A percentile compares a stretch with the other conserved stretches of the same genome.
Evolutionary conservation across 2,888 invertebrate species (phyloP).

Genomic region (Melolontha melolontha): DNA sequence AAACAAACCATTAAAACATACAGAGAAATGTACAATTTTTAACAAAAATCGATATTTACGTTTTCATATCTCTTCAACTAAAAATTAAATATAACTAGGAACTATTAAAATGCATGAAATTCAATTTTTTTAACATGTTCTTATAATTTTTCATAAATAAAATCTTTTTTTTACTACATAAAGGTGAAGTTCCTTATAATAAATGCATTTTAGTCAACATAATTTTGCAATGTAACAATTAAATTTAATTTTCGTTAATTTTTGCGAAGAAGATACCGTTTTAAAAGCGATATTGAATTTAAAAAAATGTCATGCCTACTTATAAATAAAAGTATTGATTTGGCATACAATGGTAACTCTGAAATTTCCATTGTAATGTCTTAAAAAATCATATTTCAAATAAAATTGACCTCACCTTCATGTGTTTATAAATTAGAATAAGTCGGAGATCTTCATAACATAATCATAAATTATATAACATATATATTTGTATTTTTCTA

Average conservation of each 20-base stretch:
- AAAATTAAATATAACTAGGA: conserved; percentile 41
- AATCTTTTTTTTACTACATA: background rate
- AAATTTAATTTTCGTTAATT: too few relatives aligned
- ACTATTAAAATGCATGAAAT: conserved; percentile 41
- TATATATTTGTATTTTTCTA: conserved; percentile 9
- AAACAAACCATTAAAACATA: background rate
- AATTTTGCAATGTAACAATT: too few relatives aligned
- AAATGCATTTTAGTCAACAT: too few relatives aligned
- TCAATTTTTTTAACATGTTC: conserved; percentile 1
- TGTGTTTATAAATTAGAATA: conserved; percentile 27
- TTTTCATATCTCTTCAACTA: conserved; percentile 14
- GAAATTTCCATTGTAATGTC: too few relatives aligned
- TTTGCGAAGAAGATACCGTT: too few relatives aligned
- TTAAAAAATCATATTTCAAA: too few relatives aligned
- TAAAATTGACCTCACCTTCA: too few relatives aligned
- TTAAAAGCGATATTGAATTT: too few relatives aligned
- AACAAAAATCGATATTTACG: conserved; percentile 34
- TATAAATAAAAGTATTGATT: too few relatives aligned
- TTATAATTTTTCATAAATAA: conserved; percentile 1
- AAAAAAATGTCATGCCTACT: too few relatives aligned
- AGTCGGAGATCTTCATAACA: conserved; percentile 40
- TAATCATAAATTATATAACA: conserved; percentile 27
- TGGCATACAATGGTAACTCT: too few relatives aligned
- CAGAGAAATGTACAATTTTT: conserved; percentile 11
- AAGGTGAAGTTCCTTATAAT: too few relatives aligned